Percentiles rank a stretch among this genome's conserved stretches.
Conservation (phyloP, 2,113 vertebrate genomes). For the Platanista minor region DNA sequence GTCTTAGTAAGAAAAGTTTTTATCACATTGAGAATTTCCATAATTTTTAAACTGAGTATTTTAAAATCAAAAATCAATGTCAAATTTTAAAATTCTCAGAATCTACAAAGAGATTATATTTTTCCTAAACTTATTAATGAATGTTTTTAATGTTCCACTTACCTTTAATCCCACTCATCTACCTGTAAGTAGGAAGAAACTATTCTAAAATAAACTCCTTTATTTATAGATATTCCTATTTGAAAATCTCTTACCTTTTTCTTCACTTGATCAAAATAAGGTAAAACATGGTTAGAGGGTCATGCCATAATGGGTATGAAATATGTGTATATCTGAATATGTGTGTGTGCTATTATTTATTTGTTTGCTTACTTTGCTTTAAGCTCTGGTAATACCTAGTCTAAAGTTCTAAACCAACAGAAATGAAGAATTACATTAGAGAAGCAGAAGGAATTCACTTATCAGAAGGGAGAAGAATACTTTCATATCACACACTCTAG, state of each 20-base stretch:
- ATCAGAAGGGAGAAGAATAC: neutral
- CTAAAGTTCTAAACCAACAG: neutral
- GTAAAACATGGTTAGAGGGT: neutral
- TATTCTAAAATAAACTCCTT: neutral
- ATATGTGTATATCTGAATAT: neutral
- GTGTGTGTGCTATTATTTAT: neutral
- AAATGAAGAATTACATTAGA: neutral
- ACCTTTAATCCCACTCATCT: neutral
- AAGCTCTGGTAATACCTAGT: neutral
- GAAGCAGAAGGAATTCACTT: neutral
- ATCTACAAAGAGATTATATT: neutral
- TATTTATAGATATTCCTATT: neutral
- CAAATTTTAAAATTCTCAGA: neutral
- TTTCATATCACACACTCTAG: neutral
- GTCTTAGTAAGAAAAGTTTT: neutral
- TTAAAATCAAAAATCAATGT: neutral
- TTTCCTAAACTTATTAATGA: neutral
- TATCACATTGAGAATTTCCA: neutral
- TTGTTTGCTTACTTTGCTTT: neutral
- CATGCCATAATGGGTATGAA: neutral
- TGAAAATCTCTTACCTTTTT: neutral
- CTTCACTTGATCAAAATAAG: neutral
- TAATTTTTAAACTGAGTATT: neutral
- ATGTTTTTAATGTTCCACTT: neutral
- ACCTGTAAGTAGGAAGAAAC: neutral